phyloP scores from a whole-genome alignment of 2,888 invertebrate genomes.

The Drosophila koepferae region DNA sequence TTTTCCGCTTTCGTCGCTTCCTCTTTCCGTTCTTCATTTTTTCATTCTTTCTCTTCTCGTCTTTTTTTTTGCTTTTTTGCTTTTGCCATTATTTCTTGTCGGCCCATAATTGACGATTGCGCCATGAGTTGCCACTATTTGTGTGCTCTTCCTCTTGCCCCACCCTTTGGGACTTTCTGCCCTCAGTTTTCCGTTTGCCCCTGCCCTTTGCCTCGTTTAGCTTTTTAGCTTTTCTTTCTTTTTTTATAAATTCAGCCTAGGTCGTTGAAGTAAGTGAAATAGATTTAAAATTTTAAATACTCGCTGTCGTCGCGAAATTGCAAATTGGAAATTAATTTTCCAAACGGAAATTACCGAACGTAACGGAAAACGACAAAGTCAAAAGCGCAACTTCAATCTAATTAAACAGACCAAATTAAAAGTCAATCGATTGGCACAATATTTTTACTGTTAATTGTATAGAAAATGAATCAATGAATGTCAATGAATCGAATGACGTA shows the following conservation, averaged over 20 bases:
- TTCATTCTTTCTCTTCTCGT: neutral
- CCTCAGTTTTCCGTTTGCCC: slow-evolving; percentile 1
- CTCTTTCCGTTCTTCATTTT: slow-evolving; percentile 23
- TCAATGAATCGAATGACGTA: too few relatives aligned
- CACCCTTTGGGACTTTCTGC: too few relatives aligned
- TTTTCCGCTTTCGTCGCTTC: slow-evolving; percentile 70
- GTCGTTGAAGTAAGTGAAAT: slow-evolving; percentile 63
- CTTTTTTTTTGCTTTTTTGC: slow-evolving; percentile 4
- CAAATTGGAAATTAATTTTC: slow-evolving; percentile 63
- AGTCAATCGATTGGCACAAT: too few relatives aligned
- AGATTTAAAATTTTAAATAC: slow-evolving; percentile 66
- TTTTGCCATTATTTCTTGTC: slow-evolving; percentile 66
- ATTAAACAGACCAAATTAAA: slow-evolving; percentile 43
- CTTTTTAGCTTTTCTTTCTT: slow-evolving; percentile 33
- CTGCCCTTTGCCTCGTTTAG: neutral
- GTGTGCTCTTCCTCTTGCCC: slow-evolving; percentile 24
- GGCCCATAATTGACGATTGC: slow-evolving; percentile 80
- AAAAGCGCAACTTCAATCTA: slow-evolving; percentile 39
- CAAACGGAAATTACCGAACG: slow-evolving; percentile 67
- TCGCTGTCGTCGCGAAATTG: slow-evolving; percentile 11
- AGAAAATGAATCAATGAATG: too few relatives aligned
- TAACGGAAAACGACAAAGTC: slow-evolving; percentile 37
- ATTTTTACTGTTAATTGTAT: neutral
- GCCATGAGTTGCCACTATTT: slow-evolving; percentile 77
- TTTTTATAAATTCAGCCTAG: slow-evolving; percentile 55